Percentiles rank a stretch among this genome's conserved stretches.
Conservation (phyloP, 1,140 invertebrate species). For the Periplaneta americana region DNA sequence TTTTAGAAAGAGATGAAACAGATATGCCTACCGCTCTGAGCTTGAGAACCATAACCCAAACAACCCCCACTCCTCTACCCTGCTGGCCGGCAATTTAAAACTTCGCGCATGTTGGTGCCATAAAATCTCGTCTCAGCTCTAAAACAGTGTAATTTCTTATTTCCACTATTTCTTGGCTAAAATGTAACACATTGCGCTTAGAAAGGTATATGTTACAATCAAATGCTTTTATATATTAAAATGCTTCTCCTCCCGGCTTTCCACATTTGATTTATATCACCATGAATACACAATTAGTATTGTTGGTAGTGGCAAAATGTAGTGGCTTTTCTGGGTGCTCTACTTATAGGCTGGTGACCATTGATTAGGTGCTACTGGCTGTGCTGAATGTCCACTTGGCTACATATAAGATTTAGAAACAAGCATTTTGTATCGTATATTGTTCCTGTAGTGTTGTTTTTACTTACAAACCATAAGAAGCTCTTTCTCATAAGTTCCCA, state of each 20-base stretch:
- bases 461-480: neutral
- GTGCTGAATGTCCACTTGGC: neutral
- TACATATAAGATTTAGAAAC: neutral
- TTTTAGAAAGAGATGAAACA: too few relatives aligned
- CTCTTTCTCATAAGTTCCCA: neutral
- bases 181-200: neutral
- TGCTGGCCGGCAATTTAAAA: too few relatives aligned
- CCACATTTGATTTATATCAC: neutral
- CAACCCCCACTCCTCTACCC: too few relatives aligned
- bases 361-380: neutral
- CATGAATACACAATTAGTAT: neutral
- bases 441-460: neutral
- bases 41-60: too few relatives aligned
- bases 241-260: neutral
- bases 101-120: too few relatives aligned
- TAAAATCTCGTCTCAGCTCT: too few relatives aligned
- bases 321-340: slow-evolving; percentile 3
- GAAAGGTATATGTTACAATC: neutral
- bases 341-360: neutral
- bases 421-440: neutral
- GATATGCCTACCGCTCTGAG: too few relatives aligned
- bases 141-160: too few relatives aligned
- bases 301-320: slow-evolving; percentile 4
- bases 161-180: too few relatives aligned
- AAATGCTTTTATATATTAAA: neutral